These are phyloP conservation scores for Lepidonotus clava DNA, from an alignment of 2,888 invertebrate species.

Conservation along the genomic window DNA sequence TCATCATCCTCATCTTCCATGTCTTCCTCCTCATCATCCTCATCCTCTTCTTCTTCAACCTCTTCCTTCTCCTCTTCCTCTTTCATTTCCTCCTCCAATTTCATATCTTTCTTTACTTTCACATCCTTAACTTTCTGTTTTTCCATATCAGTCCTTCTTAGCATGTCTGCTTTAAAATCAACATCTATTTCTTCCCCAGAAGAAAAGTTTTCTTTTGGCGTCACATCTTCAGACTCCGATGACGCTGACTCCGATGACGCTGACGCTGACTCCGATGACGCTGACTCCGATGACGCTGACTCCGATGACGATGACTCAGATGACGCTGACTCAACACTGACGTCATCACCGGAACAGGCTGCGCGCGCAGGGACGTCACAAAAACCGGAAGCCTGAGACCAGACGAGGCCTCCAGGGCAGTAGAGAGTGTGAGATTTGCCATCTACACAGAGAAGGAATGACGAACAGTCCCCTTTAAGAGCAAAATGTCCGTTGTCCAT, in stretches of 20 bases:
- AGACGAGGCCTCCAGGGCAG: conserved; percentile 4
- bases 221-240: no score
- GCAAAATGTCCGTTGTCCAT: not conserved
- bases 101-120: no score
- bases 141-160: no score
- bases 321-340: not conserved
- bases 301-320: not conserved
- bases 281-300: not conserved
- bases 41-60: no score
- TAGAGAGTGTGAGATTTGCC: not conserved
- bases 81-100: no score
- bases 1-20: no score
- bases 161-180: no score
- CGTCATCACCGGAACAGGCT: not conserved
- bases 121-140: no score
- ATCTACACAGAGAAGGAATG: conserved; percentile 8
- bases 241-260: no score
- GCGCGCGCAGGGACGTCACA: not conserved
- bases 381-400: conserved; percentile 12
- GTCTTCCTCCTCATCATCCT: not conserved
- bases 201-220: no score
- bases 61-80: no score
- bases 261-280: not conserved
- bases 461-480: not conserved
- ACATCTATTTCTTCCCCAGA: no score